Conservation (phyloP, 2,797 vertebrate species). For the Apodemus agrarius region DNA sequence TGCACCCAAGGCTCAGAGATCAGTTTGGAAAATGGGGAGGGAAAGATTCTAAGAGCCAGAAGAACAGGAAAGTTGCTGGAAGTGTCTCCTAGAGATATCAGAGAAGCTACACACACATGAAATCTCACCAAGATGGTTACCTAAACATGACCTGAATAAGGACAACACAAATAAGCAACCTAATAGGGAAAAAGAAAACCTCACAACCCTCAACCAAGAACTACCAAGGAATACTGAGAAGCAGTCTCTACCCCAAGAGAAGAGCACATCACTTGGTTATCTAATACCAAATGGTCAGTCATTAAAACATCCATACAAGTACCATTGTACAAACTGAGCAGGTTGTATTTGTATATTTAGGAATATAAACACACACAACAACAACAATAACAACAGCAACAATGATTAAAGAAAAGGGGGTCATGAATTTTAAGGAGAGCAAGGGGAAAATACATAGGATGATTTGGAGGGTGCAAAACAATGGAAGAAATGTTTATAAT, state of each 20-base stretch:
- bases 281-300: not conserved
- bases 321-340: not conserved
- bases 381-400: not conserved
- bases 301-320: not conserved
- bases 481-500: not conserved
- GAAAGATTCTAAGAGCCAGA: not conserved
- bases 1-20: not conserved
- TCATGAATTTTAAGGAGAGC: not conserved
- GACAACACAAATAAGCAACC: not conserved
- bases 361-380: not conserved
- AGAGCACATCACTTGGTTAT: too few relatives aligned
- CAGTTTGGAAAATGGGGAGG: not conserved
- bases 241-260: not conserved
- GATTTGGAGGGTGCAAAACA: not conserved
- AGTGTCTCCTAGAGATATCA: not conserved
- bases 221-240: not conserved
- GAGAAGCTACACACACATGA: not conserved
- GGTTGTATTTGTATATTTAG: not conserved
- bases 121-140: not conserved
- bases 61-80: not conserved
- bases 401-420: not conserved
- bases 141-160: not conserved
- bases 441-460: not conserved
- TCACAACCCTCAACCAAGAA: not conserved
- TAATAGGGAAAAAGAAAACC: not conserved